phyloP scores from a whole-genome alignment of 2,797 vertebrate genomes.

The Denticeps clupeoides region DNA sequence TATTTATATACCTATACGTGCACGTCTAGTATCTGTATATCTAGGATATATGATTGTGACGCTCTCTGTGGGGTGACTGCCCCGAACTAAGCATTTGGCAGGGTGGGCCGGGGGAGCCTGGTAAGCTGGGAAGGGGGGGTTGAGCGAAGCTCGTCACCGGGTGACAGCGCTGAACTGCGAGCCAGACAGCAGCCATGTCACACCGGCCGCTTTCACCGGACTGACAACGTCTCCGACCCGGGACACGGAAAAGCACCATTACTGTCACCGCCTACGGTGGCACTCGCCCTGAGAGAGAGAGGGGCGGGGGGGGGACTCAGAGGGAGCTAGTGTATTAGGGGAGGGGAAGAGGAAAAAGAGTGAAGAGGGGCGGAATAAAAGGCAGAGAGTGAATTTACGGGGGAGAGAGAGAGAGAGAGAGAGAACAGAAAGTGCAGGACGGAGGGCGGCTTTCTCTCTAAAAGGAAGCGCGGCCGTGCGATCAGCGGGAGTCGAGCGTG shows the following conservation, averaged over 20 bases:
- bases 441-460: conserved; percentile 11
- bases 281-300: not conserved
- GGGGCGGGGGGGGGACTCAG: not conserved
- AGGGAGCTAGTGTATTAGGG: not conserved
- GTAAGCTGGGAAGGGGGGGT: conserved; percentile 6
- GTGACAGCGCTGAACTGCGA: conserved; percentile 7
- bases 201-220: conserved; percentile 13
- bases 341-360: not conserved
- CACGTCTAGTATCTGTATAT: too few species aligned
- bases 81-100: too few species aligned
- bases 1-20: too few species aligned
- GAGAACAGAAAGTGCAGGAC: conserved; percentile 5
- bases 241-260: conserved; percentile 16
- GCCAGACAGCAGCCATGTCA: conserved; percentile 21
- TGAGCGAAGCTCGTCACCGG: conserved; percentile 1
- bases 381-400: not conserved
- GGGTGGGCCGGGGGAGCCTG: too few species aligned
- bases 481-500: conserved; percentile 50
- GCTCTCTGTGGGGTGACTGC: too few species aligned
- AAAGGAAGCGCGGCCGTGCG: conserved; percentile 24
- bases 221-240: conserved; percentile 14
- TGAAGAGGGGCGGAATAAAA: not conserved
- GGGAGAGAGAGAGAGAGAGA: conserved; percentile 1
- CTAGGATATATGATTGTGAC: too few species aligned
- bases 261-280: conserved; percentile 6